Base-by-base conservation (phyloP, 2,113 vertebrate species). In the Trinectes maculatus region DNA sequence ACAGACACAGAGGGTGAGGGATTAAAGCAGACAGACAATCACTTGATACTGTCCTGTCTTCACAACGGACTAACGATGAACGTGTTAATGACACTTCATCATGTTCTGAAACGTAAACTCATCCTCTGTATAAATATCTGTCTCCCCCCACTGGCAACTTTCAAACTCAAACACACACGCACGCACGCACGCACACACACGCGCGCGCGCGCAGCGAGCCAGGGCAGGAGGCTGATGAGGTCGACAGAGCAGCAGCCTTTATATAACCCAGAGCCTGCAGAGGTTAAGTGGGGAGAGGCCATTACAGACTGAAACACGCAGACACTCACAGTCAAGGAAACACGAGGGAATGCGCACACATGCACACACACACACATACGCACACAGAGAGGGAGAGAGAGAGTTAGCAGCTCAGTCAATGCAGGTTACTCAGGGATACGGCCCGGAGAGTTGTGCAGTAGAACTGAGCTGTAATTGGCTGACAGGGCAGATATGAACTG, bases 401-500 rank as follows among this genome's bases (percentile, higher is more conserved):
- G 26, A 7, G 44, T 44, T 44, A 25, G 62, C 71, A 11, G 82
- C 71, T 75, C 71, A 70, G 46, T 58, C 10, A 25, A 56, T 62
- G 68, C 58, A 63, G 70, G 76, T 81, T 83, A 79, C 79, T 70
- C 37, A 8, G 76, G 76, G 80, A 71, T 77, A 82, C 81, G 76
- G 83, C 86, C 83, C 57, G 60, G 61, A 86, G 78, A 80, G 70
- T 72, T 68, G 68, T 64, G 69, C 74, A 67, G 71, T 73, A 60
- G 62, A 63, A 42, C 81, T 72, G 68, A 36, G 81, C 75, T 26
- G 22, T 78, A 79, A 90, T 91, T 87, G 86, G 85, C 71, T 80
- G 57, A 82, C 69, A 68, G 80, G 44, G 59, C 64, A 72, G 71
- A 75, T 83, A 74, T 62, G 84, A 86, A 89, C 89, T 84, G 78